These are phyloP conservation scores for Polydrusus cervinus DNA, from an alignment of 2,888 invertebrate species.

Conservation along the genomic window DNA sequence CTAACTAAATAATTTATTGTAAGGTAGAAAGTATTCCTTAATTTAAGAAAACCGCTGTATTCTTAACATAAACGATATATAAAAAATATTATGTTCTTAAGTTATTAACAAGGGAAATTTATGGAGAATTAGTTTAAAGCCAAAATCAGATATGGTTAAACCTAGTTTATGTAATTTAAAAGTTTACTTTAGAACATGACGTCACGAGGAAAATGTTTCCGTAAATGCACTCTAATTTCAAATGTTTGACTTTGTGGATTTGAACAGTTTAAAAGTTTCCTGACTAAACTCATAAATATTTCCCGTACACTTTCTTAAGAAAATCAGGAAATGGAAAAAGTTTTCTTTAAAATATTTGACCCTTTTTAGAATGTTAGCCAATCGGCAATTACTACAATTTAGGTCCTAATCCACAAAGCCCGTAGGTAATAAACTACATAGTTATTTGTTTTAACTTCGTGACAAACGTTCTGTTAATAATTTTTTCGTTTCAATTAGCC, in stretches of 20 bases:
- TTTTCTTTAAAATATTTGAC: constrained; percentile 33
- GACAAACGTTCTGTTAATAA: constrained; percentile 45
- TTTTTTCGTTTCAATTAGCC: constrained; percentile 46
- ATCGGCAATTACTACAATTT: constrained; percentile 40
- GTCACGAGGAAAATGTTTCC: constrained; percentile 17
- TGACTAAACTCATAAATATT: constrained; percentile 27
- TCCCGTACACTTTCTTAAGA: constrained; percentile 24
- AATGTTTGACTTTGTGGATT: constrained; percentile 30
- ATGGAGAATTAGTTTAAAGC: background rate
- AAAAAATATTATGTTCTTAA: too few species aligned
- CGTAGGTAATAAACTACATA: constrained; percentile 33
- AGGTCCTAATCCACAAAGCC: constrained; percentile 33
- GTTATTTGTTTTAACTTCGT: constrained; percentile 39
- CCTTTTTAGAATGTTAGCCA: constrained; percentile 21
- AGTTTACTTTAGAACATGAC: constrained; percentile 10
- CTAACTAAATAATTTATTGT: too few species aligned
- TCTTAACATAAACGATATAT: background rate
- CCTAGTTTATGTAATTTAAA: background rate
- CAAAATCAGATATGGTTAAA: background rate
- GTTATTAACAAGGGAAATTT: background rate
- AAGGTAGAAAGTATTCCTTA: too few species aligned
- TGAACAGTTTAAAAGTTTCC: constrained; percentile 29
- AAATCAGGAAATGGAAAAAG: constrained; percentile 34
- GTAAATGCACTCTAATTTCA: constrained; percentile 28
- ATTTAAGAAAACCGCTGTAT: too few species aligned